phyloP scores from a whole-genome alignment of 2,113 vertebrate species.

The Atlantisia rogersi region DNA sequence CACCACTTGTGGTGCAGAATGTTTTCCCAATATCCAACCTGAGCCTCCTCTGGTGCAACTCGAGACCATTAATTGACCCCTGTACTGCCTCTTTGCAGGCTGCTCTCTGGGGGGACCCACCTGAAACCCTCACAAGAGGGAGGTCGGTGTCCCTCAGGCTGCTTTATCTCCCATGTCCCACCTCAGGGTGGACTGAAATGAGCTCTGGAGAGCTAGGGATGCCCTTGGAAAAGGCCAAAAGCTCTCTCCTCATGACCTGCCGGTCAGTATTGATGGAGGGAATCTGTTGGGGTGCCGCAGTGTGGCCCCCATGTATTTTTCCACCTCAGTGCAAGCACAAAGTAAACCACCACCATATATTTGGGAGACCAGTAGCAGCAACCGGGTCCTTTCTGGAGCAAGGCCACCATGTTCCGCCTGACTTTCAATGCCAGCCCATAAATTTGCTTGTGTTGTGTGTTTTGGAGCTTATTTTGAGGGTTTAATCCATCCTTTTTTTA shows the following conservation, averaged over 20 bases:
- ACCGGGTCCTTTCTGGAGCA: not conserved
- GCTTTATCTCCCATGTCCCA: not conserved
- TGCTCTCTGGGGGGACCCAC: not conserved
- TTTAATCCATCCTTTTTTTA: not conserved
- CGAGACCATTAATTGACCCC: too few species aligned
- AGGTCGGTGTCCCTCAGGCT: not conserved
- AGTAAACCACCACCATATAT: not conserved
- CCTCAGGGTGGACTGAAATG: not conserved
- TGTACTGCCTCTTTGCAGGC: not conserved
- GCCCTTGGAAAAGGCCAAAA: not conserved
- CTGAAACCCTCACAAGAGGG: not conserved
- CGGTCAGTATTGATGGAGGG: not conserved
- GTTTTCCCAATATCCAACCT: too few species aligned
- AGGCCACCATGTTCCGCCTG: not conserved
- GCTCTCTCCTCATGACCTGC: fast-evolving
- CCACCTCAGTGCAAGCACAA: not conserved
- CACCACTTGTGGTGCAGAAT: too few species aligned
- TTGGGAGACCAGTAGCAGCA: not conserved
- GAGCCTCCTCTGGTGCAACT: too few species aligned
- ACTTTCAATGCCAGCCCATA: not conserved
- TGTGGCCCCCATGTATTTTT: not conserved
- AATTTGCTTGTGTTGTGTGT: not conserved
- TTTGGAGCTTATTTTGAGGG: not conserved
- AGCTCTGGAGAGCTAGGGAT: not conserved
- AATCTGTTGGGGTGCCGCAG: fast-evolving